phyloP scores from a whole-genome alignment of 1,140 invertebrate genomes.

The Tachypleus tridentatus region DNA sequence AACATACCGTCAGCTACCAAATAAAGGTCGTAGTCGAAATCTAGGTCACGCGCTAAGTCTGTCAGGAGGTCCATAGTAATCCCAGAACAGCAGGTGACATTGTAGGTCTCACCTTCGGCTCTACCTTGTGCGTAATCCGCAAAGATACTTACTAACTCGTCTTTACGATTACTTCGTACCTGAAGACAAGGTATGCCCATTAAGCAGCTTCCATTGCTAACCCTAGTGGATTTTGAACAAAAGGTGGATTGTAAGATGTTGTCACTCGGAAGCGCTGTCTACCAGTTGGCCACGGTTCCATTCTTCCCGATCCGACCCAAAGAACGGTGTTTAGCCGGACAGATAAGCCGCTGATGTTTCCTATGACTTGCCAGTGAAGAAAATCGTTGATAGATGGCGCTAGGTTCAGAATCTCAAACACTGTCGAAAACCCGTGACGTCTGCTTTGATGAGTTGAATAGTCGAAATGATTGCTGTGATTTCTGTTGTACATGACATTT shows the following conservation, averaged over 20 bases:
- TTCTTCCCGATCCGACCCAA: conserved; percentile 58
- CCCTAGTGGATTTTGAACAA: conserved; percentile 56
- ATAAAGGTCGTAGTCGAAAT: conserved; percentile 78
- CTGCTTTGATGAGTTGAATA: too few species aligned
- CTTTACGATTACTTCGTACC: conserved; percentile 34
- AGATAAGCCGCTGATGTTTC: conserved; percentile 53
- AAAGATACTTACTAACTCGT: conserved; percentile 29
- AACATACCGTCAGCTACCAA: conserved; percentile 69
- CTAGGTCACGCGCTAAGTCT: conserved; percentile 66
- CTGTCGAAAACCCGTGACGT: too few species aligned
- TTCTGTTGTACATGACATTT: too few species aligned
- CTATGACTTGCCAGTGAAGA: conserved; percentile 55
- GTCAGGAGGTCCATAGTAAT: conserved; percentile 77
- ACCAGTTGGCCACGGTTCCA: conserved; percentile 43
- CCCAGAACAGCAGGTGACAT: conserved; percentile 73
- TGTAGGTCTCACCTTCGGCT: conserved; percentile 29
- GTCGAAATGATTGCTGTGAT: too few species aligned
- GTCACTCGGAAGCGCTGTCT: conserved; percentile 64
- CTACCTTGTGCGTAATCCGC: conserved; percentile 23
- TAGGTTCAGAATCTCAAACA: too few species aligned
- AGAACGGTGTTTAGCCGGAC: conserved; percentile 70
- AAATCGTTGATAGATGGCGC: too few species aligned
- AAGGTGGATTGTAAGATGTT: conserved; percentile 72
- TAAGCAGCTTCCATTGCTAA: conserved; percentile 34
- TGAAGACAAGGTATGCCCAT: conserved; percentile 55